Conservation (phyloP, 2,888 invertebrate species). For the Mythimna impura region DNA sequence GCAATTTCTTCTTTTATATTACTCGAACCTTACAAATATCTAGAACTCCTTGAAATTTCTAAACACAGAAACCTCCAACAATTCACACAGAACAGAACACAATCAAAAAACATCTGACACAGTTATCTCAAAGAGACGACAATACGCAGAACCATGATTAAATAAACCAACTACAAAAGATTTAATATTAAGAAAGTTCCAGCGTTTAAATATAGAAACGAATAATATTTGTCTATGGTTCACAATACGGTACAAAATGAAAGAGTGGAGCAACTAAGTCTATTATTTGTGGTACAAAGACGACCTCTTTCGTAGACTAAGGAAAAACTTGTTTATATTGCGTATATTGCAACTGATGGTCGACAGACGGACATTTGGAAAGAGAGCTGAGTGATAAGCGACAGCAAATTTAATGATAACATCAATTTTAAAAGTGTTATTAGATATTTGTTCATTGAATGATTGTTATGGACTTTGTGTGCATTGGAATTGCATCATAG, state of each 20-base stretch:
- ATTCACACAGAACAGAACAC: constrained; percentile 8
- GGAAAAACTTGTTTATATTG: constrained; percentile 82
- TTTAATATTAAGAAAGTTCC: constrained; percentile 67
- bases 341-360: constrained; percentile 78
- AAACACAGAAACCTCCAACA: constrained; percentile 5
- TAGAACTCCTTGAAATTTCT: constrained; percentile 3
- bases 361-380: constrained; percentile 73
- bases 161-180: constrained; percentile 61
- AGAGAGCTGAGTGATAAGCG: constrained; percentile 25
- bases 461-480: too few relatives aligned
- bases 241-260: constrained; percentile 28
- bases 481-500: too few relatives aligned
- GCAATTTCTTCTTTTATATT: constrained; percentile 3
- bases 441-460: too few relatives aligned
- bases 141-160: constrained; percentile 44
- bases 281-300: constrained; percentile 79
- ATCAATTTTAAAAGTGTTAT: too few relatives aligned
- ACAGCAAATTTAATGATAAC: background rate
- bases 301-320: constrained; percentile 77
- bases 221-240: constrained; percentile 48
- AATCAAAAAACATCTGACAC: constrained; percentile 27
- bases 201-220: constrained; percentile 53
- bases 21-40: constrained; percentile 2
- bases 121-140: constrained; percentile 28
- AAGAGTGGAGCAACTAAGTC: constrained; percentile 66